These are phyloP conservation scores for Marisa cornuarietis DNA, from an alignment of 1,140 invertebrate species.

Conservation along the genomic window DNA sequence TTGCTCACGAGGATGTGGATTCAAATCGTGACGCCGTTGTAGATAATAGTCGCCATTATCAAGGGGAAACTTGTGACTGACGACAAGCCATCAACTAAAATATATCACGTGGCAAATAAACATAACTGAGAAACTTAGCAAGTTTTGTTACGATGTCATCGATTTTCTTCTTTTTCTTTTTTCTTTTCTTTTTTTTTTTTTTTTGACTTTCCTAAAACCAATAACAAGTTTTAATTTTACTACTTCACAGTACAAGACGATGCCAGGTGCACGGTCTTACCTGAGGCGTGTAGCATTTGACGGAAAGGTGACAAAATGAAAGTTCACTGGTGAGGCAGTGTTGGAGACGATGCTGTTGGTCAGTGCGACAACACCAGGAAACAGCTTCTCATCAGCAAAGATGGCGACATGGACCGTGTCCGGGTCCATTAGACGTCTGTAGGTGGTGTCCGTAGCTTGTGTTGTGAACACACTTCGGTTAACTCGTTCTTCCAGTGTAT, in stretches of 20 bases:
- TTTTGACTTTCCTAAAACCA: neutral
- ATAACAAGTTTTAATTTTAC: no score
- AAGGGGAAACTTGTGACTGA: no score
- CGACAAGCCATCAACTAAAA: neutral
- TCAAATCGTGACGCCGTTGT: no score
- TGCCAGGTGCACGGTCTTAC: neutral
- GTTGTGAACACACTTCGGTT: no score
- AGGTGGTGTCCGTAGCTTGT: neutral
- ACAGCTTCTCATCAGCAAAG: slow-evolving; percentile 4
- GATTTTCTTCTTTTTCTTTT: neutral
- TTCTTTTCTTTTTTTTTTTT: neutral
- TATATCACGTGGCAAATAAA: neutral
- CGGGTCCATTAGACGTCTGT: neutral
- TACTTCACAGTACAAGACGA: no score
- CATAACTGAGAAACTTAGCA: no score
- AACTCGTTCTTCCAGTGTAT: no score
- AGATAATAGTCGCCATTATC: no score
- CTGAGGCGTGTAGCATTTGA: slow-evolving; percentile 8
- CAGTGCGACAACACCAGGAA: slow-evolving; percentile 5
- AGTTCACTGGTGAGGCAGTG: neutral
- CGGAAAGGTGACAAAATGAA: slow-evolving; percentile 15
- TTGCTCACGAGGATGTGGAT: no score
- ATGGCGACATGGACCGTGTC: slow-evolving; percentile 11
- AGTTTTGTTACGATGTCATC: neutral
- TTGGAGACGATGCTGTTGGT: slow-evolving; percentile 15